phyloP scores from a whole-genome alignment of 2,113 vertebrate species.

The Turnix velox region DNA sequence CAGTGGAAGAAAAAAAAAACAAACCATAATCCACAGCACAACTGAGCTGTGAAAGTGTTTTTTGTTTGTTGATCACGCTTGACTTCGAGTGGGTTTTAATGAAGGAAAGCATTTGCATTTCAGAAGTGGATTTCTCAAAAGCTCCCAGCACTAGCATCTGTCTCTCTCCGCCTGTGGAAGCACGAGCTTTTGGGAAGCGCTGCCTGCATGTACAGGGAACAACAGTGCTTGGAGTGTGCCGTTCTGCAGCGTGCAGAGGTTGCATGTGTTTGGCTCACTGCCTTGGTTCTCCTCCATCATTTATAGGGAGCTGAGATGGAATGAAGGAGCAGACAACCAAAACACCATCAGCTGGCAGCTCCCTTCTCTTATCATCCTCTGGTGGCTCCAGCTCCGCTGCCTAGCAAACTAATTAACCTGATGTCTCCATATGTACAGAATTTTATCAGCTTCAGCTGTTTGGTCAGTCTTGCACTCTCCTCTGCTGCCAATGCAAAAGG shows the following conservation, averaged over 20 bases:
- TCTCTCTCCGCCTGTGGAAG: neutral
- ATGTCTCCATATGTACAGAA: neutral
- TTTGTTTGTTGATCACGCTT: neutral
- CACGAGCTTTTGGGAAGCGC: neutral
- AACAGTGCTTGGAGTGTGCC: neutral
- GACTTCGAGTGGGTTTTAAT: neutral
- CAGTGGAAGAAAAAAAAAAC: neutral
- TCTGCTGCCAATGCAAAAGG: neutral
- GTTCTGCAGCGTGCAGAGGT: neutral
- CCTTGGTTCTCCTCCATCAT: constrained; percentile 1
- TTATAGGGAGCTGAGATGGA: neutral
- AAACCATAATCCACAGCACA: neutral
- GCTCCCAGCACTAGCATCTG: neutral
- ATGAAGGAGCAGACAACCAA: neutral
- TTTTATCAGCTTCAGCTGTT: constrained; percentile 19
- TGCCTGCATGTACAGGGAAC: fast-evolving
- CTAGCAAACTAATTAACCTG: constrained; percentile 7
- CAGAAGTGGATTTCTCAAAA: neutral
- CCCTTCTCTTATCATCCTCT: neutral
- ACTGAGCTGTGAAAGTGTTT: neutral
- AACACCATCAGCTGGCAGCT: neutral
- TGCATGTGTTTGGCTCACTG: neutral
- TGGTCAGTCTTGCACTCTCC: neutral
- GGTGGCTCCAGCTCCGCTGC: neutral
- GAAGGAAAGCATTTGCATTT: constrained; percentile 10